A percentile compares a stretch with the other conserved stretches of the same genome.
These are phyloP conservation scores for Metopia argyrocephala DNA, from an alignment of 2,888 invertebrate species.

Conservation along the genomic window DNA sequence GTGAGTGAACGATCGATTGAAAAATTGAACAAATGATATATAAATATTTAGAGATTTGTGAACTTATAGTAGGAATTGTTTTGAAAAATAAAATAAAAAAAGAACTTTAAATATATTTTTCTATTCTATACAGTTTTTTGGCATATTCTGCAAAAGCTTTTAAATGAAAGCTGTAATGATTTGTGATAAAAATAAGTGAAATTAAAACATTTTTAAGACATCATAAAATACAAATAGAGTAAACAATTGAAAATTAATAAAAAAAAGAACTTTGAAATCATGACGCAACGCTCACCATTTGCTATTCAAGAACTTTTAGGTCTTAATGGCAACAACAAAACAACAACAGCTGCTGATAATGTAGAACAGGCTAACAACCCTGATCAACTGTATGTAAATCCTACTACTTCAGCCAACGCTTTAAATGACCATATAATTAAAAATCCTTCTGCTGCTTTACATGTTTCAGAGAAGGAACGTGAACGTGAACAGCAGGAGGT, in stretches of 20 bases:
- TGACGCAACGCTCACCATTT: conserved; percentile 79
- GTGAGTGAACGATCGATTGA: too few species aligned
- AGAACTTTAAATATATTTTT: too few species aligned
- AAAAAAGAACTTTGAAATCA: conserved; percentile 57
- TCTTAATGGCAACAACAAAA: conserved; percentile 63
- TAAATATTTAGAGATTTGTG: too few species aligned
- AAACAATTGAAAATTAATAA: conserved; percentile 28
- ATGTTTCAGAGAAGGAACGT: background rate
- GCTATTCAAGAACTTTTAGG: conserved; percentile 78
- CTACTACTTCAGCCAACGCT: background rate
- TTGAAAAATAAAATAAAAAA: too few species aligned
- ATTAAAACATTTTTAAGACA: background rate
- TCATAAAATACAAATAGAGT: background rate
- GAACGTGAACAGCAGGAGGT: background rate
- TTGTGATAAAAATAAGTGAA: background rate
- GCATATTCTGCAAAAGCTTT: background rate
- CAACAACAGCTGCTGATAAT: conserved; percentile 44
- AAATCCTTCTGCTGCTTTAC: background rate
- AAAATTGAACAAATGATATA: too few species aligned
- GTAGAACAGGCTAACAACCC: background rate
- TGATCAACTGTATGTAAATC: background rate
- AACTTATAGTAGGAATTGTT: too few species aligned
- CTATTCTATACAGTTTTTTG: too few species aligned
- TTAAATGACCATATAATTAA: conserved; percentile 4
- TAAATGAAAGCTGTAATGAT: background rate